Percentiles rank a stretch among this genome's conserved stretches.
phyloP scores from a whole-genome alignment of 2,797 vertebrate species.

The Brotula barbata region DNA sequence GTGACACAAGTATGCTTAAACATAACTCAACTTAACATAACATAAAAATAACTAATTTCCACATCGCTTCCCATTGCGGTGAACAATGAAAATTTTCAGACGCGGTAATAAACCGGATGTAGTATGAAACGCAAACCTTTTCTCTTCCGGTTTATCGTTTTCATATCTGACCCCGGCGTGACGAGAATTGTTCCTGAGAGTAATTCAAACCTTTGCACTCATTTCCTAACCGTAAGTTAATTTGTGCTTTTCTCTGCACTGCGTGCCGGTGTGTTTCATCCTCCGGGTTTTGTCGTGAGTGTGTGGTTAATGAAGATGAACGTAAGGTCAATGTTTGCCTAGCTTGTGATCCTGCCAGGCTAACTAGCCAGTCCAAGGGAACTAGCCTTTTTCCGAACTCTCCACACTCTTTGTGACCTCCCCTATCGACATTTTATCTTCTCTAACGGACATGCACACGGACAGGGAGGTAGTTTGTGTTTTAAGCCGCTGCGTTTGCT shows the following conservation, averaged over 20 bases:
- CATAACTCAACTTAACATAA: no score
- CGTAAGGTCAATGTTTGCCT: conserved; percentile 60
- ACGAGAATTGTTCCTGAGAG: conserved; percentile 6
- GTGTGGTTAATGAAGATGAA: not conserved
- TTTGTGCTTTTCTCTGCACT: not conserved
- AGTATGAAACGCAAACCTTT: not conserved
- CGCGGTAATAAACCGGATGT: conserved; percentile 54
- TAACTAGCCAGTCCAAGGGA: conserved; percentile 51
- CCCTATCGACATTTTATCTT: rapidly evolving
- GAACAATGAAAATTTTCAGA: no score
- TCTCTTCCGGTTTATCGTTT: conserved; percentile 54
- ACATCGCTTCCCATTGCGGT: no score
- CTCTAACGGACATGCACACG: rapidly evolving
- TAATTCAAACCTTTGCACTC: conserved; percentile 17
- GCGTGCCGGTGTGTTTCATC: rapidly evolving
- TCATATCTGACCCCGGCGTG: conserved; percentile 58
- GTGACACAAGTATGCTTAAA: no score
- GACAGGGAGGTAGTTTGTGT: not conserved
- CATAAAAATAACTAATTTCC: no score
- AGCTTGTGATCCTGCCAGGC: conserved; percentile 48
- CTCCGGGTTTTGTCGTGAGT: rapidly evolving
- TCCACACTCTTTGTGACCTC: not conserved
- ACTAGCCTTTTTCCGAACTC: conserved; percentile 59
- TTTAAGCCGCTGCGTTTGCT: not conserved
- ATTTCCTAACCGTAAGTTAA: conserved; percentile 59